Percentiles rank a stretch among this genome's conserved stretches.
Evolutionary conservation across 2,113 vertebrate species (phyloP).

Genomic region (Cricetomys ansorgei): DNA sequence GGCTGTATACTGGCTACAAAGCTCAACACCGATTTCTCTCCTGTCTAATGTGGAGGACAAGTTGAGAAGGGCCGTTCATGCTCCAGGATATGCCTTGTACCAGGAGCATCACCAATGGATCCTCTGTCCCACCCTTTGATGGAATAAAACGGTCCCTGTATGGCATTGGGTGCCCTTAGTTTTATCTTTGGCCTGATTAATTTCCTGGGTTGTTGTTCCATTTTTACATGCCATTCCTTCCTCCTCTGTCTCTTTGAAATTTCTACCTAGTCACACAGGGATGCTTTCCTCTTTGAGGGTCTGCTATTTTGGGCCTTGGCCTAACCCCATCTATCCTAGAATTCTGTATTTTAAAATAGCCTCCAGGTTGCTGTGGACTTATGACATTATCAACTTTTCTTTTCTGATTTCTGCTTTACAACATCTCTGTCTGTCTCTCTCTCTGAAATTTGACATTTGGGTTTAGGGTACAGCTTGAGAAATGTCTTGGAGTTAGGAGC

Average conservation of each 20-base stretch:
- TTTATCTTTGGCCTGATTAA: conserved; percentile 70
- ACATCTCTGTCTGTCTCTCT: background rate
- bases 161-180: background rate
- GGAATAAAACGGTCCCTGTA: conserved; percentile 12
- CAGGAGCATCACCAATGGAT: background rate
- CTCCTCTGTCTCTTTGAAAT: conserved; percentile 58
- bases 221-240: conserved; percentile 56
- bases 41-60: background rate
- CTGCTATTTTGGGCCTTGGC: conserved; percentile 63
- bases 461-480: background rate
- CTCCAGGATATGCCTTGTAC: background rate
- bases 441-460: conserved; percentile 53
- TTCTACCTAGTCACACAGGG: conserved; percentile 46
- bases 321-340: conserved; percentile 8
- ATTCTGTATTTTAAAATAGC: conserved; percentile 75
- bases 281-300: conserved; percentile 52
- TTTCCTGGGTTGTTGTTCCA: conserved; percentile 41
- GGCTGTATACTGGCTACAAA: background rate
- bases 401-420: background rate
- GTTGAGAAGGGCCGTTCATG: conserved; percentile 3
- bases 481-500: background rate
- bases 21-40: conserved; percentile 31
- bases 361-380: conserved; percentile 45
- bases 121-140: background rate
- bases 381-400: conserved; percentile 46